Conservation (phyloP, 2,888 invertebrate genomes). For the Nysson spinosus region DNA sequence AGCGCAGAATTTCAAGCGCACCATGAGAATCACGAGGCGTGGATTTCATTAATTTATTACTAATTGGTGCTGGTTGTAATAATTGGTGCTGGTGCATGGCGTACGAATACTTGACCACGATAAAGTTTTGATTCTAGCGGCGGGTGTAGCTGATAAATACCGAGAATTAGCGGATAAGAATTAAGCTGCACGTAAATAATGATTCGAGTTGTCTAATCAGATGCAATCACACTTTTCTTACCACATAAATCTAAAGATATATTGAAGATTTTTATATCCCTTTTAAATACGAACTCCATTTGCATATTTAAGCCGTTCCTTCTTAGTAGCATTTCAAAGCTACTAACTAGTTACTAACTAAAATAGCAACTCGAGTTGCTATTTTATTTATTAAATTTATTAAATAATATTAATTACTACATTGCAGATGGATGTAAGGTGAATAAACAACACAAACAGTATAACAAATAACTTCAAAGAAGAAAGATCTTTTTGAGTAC, state of each 20-base stretch:
- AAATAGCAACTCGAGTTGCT: no score
- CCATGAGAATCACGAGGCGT: not conserved
- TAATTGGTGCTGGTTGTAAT: slow-evolving; percentile 53
- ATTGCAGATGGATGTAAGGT: no score
- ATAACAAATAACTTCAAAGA: no score
- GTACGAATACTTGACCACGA: slow-evolving; percentile 23
- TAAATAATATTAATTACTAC: no score
- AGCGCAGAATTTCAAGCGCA: not conserved
- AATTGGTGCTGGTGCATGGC: slow-evolving; percentile 53
- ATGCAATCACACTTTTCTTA: not conserved
- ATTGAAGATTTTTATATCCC: no score
- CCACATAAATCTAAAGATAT: not conserved
- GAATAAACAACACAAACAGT: no score
- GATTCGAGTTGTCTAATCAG: not conserved
- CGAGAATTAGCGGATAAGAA: slow-evolving; percentile 22
- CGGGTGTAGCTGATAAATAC: slow-evolving; percentile 21
- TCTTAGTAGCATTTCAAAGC: no score
- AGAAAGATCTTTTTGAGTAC: no score
- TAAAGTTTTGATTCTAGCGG: slow-evolving; percentile 23
- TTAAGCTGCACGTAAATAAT: slow-evolving; percentile 14
- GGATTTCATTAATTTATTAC: slow-evolving; percentile 29
- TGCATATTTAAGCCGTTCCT: no score
- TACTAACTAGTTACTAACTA: no score
- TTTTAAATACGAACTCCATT: no score
- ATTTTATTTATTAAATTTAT: no score